Evolutionary conservation across 2,113 vertebrate species (phyloP).

Genomic region (Nesogale talazaci): DNA sequence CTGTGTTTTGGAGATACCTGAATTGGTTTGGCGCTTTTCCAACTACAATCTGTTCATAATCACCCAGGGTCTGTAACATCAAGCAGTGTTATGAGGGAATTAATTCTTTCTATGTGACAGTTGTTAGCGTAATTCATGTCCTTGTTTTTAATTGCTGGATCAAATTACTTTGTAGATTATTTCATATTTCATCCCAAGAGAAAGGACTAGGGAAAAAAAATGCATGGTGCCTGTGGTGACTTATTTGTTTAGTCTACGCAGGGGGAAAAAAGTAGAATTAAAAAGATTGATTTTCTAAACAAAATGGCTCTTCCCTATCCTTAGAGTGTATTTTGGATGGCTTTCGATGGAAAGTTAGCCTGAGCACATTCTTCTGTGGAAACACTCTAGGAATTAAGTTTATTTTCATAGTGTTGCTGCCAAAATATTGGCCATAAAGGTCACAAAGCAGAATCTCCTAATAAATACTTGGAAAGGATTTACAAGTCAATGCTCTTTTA

Average conservation of each 20-base stretch:
- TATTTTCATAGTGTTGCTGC: constrained; percentile 77
- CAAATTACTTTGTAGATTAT: constrained; percentile 83
- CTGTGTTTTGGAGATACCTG: constrained; percentile 76
- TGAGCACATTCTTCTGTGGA: constrained; percentile 75
- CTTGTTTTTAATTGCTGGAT: constrained; percentile 84
- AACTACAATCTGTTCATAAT: constrained; percentile 79
- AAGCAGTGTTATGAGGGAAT: constrained; percentile 82
- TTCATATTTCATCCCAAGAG: constrained; percentile 75
- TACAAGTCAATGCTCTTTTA: constrained; percentile 60
- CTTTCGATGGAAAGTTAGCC: constrained; percentile 71
- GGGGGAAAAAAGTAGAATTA: constrained; percentile 40
- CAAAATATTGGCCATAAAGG: constrained; percentile 80
- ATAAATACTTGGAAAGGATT: constrained; percentile 78
- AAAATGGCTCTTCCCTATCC: constrained; percentile 74
- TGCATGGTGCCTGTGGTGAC: constrained; percentile 78
- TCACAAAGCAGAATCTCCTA: constrained; percentile 70
- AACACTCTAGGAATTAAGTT: constrained; percentile 75
- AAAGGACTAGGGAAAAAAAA: constrained; percentile 76
- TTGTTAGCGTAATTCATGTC: constrained; percentile 82
- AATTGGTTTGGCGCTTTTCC: constrained; percentile 78
- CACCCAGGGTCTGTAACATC: constrained; percentile 81
- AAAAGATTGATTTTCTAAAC: constrained; percentile 79
- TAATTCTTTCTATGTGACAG: constrained; percentile 82
- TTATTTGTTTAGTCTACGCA: constrained; percentile 72
- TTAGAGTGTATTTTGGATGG: constrained; percentile 70